Evolutionary conservation across 2,888 invertebrate species (phyloP).

Genomic region (Monochamus alternatus): DNA sequence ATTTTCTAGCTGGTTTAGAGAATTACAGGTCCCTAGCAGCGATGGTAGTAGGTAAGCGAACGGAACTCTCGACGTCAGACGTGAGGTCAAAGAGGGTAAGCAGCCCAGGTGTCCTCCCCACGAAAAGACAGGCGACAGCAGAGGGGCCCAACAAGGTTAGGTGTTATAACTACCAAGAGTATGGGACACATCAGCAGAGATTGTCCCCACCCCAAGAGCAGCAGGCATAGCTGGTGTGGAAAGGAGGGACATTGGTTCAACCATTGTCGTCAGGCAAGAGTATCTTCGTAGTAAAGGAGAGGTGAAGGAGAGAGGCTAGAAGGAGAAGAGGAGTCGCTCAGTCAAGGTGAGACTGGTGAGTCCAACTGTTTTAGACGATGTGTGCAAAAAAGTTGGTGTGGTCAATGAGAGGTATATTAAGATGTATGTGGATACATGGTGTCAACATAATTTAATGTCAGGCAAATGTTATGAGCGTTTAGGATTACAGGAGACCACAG

Average conservation of each 20-base stretch:
- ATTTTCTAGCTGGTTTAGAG: too few species aligned
- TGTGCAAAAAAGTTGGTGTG: neutral
- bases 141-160: too few species aligned
- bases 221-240: too few species aligned
- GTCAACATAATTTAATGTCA: slow-evolving; percentile 8
- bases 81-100: too few species aligned
- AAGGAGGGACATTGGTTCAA: slow-evolving; percentile 25
- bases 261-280: slow-evolving; percentile 11
- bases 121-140: too few species aligned
- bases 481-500: neutral
- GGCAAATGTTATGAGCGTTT: neutral
- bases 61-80: too few species aligned
- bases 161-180: slow-evolving; percentile 39
- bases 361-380: slow-evolving; percentile 23
- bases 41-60: too few species aligned
- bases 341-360: too few species aligned
- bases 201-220: too few species aligned
- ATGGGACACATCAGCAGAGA: slow-evolving; percentile 29
- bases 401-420: neutral
- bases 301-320: neutral
- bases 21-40: too few species aligned
- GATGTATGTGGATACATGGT: neutral
- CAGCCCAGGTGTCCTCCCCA: neutral
- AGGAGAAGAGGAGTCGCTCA: neutral
- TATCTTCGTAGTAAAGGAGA: neutral